Base-by-base conservation (phyloP, 2,797 vertebrate species). In the Arctocebus calabarensis region DNA sequence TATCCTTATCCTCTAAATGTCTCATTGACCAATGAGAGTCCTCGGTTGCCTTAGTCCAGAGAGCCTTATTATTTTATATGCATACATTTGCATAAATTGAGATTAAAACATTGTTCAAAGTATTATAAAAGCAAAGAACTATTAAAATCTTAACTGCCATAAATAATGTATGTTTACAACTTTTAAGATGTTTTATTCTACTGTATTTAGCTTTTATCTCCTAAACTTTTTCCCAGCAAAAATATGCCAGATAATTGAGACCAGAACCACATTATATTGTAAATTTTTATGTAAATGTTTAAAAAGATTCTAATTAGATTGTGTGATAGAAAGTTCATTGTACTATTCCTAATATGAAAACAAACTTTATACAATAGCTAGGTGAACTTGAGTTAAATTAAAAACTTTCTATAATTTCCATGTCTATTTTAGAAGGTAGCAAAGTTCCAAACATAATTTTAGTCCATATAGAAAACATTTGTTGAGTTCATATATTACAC, bases 11-110 rank as follows among this genome's bases (percentile, higher is more conserved):
- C 94, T 34, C 43, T 90, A 90, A 97, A 97, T 96, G 84, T 97
- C 90, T 55, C 57, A 71, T 87, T 97, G 95, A 95, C 94, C 97
- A 97, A 97, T 98, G 59, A 97, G 90, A 45, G 32, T 74, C 81
- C 64, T 96, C 82, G 61, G 79, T 95, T 96, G 74, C 61, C 37
- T 97, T 95, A 97, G 90, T 92, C 37, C 83, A 93, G 90, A 71
- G 45, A 55, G 81, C 43, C 83, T 97, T 97, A 95, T 97, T 94
- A 82, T 84, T 78, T 95, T 95, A 77, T 88, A 82, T 88, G 55
- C 61, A 84, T 27, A 32, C 68, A 95, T 98, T 98, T 97, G 77
- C 90, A 94, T 97, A 96, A 93, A 78, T 8, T 95, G 90, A 95
- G 84, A 94, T 96, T 95, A 91, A 97, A 94, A 91, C 55, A 37